These are phyloP conservation scores for Arctia plantaginis DNA, from an alignment of 2,888 invertebrate genomes.

Conservation along the genomic window DNA sequence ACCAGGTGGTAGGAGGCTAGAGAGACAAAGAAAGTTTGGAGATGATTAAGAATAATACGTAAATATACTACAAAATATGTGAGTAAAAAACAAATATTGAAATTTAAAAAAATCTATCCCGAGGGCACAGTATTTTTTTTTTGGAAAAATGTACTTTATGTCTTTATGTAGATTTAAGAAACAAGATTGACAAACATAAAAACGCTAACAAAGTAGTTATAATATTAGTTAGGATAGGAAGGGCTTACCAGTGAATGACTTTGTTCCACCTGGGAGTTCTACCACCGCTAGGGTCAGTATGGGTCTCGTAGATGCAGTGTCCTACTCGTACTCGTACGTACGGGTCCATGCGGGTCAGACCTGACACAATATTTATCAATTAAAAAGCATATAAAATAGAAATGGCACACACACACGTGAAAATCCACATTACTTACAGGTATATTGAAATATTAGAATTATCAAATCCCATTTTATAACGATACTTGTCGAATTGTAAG, in stretches of 20 bases:
- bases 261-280: conserved; percentile 99
- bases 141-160: no score
- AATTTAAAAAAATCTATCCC: no score
- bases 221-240: neutral
- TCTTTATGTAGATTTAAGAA: no score
- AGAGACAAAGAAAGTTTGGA: neutral
- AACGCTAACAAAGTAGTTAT: no score
- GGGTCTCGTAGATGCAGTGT: conserved; percentile 98
- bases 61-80: no score
- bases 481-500: neutral
- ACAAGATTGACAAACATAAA: no score
- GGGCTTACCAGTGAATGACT: conserved; percentile 93
- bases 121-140: no score
- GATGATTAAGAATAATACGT: neutral
- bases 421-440: neutral
- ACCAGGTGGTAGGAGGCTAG: conserved; percentile 94
- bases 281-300: conserved; percentile 97
- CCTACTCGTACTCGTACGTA: conserved; percentile 97
- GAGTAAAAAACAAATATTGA: no score
- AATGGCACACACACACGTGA: neutral
- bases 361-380: conserved; percentile 48
- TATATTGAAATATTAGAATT: neutral
- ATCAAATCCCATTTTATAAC: neutral
- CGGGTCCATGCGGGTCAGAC: conserved; percentile 98
- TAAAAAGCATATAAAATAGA: neutral